Evolutionary conservation across 2,888 invertebrate species (phyloP), one percentile per base, ranked within the genome.

Genomic region (Agrotis exclamationis): DNA sequence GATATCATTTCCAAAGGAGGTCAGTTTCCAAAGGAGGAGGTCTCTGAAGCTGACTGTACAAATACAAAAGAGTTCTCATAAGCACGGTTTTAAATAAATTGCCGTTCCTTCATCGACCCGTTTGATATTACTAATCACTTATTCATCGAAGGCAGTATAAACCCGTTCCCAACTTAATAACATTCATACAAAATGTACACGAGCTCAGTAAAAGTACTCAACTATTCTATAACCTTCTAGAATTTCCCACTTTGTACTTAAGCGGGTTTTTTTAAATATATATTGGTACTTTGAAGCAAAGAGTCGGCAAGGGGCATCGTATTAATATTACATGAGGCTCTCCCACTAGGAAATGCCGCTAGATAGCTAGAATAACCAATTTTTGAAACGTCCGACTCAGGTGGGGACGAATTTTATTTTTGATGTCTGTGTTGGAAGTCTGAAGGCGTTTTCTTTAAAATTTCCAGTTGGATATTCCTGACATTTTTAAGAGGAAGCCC

Each of bases 241-340:
- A 68, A 80, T 58, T 76, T 74, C 70, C 64, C 66, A 80, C 73
- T 78, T 76, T 82, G 74, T 74, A 76, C 67, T 54, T 70, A 80
- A 79, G 79, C 69, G 79, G 76, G 78, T 69, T 88, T 89, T 88
- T 88, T 88, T 62, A 89, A 87, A 89, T 89, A 89, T 89, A 89
- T 89, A 89, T 89, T 89, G 90, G 88, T 86, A 80, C 86, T 88
- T 85, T 85, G 84, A 83, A 79, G 84, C 83, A 85, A 82, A 85
- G 86, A 86, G 68, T 74, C 71, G 74, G 66, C 76, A 72, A 64
- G 83, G 84, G 76, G 76, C 74, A 79, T 70, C 76, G 83, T 88
- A 89, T 90, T 88, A 90, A 90, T 90, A 90, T 89, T 89, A 86
- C 90, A 90, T 90, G 90, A 90, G 87, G 57, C 75, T 63, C 64